These are phyloP conservation scores for Hoplodrina ambigua DNA, from an alignment of 2,888 invertebrate genomes.

Conservation along the genomic window DNA sequence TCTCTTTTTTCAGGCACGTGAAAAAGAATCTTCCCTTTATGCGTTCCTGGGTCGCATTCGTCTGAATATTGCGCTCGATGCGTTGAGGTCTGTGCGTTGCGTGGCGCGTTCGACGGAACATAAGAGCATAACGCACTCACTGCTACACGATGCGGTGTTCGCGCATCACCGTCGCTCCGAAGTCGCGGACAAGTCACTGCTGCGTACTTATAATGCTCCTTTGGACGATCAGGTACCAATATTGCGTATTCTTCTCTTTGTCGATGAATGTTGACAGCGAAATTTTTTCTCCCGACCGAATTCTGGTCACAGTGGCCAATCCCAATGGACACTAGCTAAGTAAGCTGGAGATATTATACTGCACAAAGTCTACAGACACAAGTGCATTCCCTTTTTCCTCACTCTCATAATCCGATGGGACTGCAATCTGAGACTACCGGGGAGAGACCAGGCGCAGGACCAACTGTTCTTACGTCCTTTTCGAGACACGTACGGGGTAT, in stretches of 20 bases:
- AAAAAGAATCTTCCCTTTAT: slow-evolving; percentile 78
- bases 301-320: too few species aligned
- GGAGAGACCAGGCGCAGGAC: too few species aligned
- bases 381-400: too few species aligned
- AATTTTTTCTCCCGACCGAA: too few species aligned
- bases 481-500: too few species aligned
- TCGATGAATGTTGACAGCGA: too few species aligned
- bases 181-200: slow-evolving; percentile 58
- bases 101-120: slow-evolving; percentile 77
- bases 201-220: slow-evolving; percentile 75
- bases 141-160: slow-evolving; percentile 77
- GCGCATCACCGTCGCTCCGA: slow-evolving; percentile 75
- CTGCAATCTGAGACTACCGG: too few species aligned
- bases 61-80: slow-evolving; percentile 80
- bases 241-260: neutral
- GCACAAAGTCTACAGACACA: too few species aligned
- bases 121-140: slow-evolving; percentile 65
- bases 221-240: slow-evolving; percentile 76
- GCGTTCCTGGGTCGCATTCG: slow-evolving; percentile 80
- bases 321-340: too few species aligned
- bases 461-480: too few species aligned
- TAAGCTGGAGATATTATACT: too few species aligned
- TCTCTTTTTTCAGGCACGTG: slow-evolving; percentile 63
- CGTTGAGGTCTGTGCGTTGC: slow-evolving; percentile 78
- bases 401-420: too few species aligned